Evolutionary conservation across 2,888 invertebrate genomes (phyloP).

Genomic region (Syritta pipiens): DNA sequence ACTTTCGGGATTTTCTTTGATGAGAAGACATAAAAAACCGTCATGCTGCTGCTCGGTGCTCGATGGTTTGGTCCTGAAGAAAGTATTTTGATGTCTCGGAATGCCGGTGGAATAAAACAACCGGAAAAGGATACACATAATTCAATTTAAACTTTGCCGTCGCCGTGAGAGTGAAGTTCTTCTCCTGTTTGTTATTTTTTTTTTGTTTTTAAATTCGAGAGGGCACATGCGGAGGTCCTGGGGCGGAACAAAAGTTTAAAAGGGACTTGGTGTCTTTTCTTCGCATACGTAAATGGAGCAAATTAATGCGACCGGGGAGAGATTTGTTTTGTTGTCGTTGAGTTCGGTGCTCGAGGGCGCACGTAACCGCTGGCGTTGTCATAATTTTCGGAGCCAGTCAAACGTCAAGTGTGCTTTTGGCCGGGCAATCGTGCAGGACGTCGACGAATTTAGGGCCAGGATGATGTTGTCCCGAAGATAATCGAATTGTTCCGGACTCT

Average conservation of each 20-base stretch:
- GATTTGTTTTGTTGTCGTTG: slow-evolving; percentile 15
- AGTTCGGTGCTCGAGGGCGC: slow-evolving; percentile 11
- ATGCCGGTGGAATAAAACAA: slow-evolving; percentile 15
- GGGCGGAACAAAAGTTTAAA: slow-evolving; percentile 30
- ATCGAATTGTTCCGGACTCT: no score
- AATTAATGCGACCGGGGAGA: slow-evolving; percentile 21
- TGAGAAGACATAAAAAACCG: slow-evolving; percentile 34
- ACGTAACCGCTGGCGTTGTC: slow-evolving; percentile 28
- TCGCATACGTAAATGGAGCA: slow-evolving; percentile 1
- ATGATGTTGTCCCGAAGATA: no score
- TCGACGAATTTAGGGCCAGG: no score
- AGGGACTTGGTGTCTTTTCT: not conserved
- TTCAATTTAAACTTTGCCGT: slow-evolving; percentile 33
- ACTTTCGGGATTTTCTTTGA: slow-evolving; percentile 46
- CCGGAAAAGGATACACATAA: slow-evolving; percentile 19
- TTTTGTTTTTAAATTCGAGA: not conserved
- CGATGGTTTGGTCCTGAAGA: not conserved
- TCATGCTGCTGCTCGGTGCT: not conserved
- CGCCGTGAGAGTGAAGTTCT: slow-evolving; percentile 2
- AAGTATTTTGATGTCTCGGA: slow-evolving; percentile 18
- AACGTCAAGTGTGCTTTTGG: no score
- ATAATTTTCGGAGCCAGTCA: slow-evolving; percentile 7
- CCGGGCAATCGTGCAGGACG: no score
- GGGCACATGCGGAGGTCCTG: not conserved
- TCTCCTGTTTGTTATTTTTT: no score